Conservation (phyloP, 2,888 invertebrate genomes). For the Drosophila meridionalis region DNA sequence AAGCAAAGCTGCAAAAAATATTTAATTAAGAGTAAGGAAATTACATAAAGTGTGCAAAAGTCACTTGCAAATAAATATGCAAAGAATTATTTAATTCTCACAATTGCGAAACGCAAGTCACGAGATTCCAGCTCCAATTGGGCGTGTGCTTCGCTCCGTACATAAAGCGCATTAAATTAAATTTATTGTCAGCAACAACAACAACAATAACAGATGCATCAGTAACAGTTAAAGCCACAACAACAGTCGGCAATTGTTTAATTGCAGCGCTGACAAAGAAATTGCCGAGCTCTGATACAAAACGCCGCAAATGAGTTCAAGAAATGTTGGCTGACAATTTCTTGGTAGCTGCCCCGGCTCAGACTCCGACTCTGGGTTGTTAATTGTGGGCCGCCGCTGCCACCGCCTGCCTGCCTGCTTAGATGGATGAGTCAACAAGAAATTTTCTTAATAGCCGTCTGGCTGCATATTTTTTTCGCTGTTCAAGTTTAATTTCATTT, state of each 20-base stretch:
- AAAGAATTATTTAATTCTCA: slow-evolving; percentile 79
- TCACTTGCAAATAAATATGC: slow-evolving; percentile 72
- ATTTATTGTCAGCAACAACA: slow-evolving; percentile 64
- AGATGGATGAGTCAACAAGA: slow-evolving; percentile 77
- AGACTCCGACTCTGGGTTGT: slow-evolving; percentile 32
- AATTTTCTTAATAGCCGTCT: slow-evolving; percentile 72
- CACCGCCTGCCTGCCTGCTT: slow-evolving; percentile 15
- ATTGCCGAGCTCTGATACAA: slow-evolving; percentile 66
- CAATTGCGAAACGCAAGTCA: slow-evolving; percentile 73
- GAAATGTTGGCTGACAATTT: slow-evolving; percentile 63
- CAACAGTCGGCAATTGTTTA: slow-evolving; percentile 71
- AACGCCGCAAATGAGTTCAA: slow-evolving; percentile 73
- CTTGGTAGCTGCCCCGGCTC: slow-evolving; percentile 55
- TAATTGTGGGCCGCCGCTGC: slow-evolving; percentile 62
- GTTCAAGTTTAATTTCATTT: slow-evolving; percentile 26
- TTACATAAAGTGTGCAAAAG: slow-evolving; percentile 48
- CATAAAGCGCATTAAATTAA: slow-evolving; percentile 63
- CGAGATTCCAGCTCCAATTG: slow-evolving; percentile 68
- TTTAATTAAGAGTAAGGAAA: slow-evolving; percentile 68
- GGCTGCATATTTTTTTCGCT: slow-evolving; percentile 47
- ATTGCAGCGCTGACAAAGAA: slow-evolving; percentile 76
- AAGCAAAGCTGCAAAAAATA: slow-evolving; percentile 33
- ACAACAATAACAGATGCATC: slow-evolving; percentile 40
- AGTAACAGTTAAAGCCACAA: slow-evolving; percentile 43
- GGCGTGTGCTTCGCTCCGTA: slow-evolving; percentile 58